Base-by-base conservation (phyloP, 2,888 invertebrate species). In the Acleris laterana region DNA sequence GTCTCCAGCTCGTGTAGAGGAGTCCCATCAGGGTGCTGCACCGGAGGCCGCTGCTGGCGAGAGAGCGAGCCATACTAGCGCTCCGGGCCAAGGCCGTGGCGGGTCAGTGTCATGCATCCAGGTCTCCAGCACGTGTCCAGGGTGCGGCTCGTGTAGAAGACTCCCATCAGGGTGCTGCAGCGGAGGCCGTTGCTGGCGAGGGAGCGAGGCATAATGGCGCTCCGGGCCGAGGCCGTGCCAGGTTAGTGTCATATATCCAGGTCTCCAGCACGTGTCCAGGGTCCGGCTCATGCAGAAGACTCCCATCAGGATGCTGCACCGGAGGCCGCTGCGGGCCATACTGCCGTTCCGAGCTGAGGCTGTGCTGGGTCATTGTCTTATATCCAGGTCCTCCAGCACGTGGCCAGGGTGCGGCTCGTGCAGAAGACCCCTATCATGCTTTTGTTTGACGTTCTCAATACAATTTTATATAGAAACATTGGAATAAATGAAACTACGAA, bases 21-120 rank as follows among this genome's bases (percentile, higher is more conserved):
- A 99, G 99, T 1, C 99, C 99, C 0, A 92, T 99, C 48, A 89
- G 99, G 69, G 99, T 99, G 5, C 90, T 99, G 60, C 99, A 99
- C 85, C 90, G 97, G 60, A 93, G 98, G 20, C 95, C 98, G 0
- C 87, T 97, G 61, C 95, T 96, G 11, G 91, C 94, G 2, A 93
- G 98, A 62, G 90, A 93, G 5, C 94, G 96, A 69, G 91, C 90
- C 1, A 94, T 98, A 67, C 94, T 96, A 74, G 93, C 93, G 46
- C 57, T 89, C 17, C 44, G 62, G n/a, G 96, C 96, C 0, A 84
- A 87, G 25, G 77, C 85, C 0, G 87, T 95, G 5, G 90, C 90
- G 19, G 93, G 93, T 82, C 17, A 68, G 69, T 38, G 16, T 22
- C 3, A 7, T 13, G 9, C 0, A 22, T 20, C 16, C 6, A 22